These are phyloP conservation scores for Thripadectes ignobilis DNA, from an alignment of 2,797 vertebrate genomes.

Conservation along the genomic window DNA sequence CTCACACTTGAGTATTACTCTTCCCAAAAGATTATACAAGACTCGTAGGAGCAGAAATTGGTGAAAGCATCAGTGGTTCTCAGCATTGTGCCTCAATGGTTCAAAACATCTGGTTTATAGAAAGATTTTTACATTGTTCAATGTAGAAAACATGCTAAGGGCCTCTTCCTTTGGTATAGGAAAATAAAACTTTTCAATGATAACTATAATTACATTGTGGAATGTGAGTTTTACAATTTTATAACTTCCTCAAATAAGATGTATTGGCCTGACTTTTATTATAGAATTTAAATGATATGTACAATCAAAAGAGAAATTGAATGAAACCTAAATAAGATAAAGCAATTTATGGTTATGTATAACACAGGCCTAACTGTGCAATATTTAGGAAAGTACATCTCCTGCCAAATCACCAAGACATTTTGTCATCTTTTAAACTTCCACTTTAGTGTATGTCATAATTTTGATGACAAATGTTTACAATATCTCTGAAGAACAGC, in stretches of 20 bases:
- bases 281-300: not conserved
- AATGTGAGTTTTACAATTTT: not conserved
- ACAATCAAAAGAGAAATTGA: not conserved
- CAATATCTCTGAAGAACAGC: not conserved
- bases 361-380: not conserved
- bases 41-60: not conserved
- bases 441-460: not conserved
- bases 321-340: not conserved
- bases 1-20: rapidly evolving
- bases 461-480: not conserved
- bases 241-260: not conserved
- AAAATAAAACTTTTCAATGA: not conserved
- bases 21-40: not conserved
- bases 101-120: not conserved
- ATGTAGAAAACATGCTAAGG: not conserved
- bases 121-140: not conserved
- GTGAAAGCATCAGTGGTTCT: not conserved
- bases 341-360: not conserved
- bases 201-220: not conserved
- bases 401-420: not conserved
- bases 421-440: not conserved
- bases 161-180: not conserved
- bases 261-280: not conserved
- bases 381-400: not conserved
- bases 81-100: not conserved